Evolutionary conservation across 2,797 vertebrate species (phyloP), one percentile per base, ranked within the genome.

Genomic region (Gymnoscopelus microlampas): DNA sequence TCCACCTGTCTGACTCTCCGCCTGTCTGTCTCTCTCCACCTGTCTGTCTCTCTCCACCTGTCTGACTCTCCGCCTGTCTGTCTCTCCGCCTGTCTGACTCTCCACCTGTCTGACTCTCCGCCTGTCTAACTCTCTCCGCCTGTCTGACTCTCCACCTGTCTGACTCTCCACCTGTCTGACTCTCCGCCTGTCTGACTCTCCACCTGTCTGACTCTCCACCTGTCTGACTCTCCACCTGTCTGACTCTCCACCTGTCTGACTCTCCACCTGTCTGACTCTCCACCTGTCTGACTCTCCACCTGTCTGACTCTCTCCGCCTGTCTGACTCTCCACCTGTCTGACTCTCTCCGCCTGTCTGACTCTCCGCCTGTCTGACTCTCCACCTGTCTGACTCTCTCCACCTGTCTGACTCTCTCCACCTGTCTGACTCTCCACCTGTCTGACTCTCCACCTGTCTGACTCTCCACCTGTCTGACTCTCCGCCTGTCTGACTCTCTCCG

Each of bases 401-500:
- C 62, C 39, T 63, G 53, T 63, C 60, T 80, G n/a, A n/a, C n/a
- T n/a, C n/a, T n/a, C n/a, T n/a, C n/a, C n/a, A n/a, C n/a, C n/a
- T n/a, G n/a, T n/a, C n/a, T n/a, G 75, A 77, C 32, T 35, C 32
- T 35, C 32, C 6, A 66, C 81, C 74, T 72, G 15, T 62, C 60
- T 71, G 1, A 6, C 61, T 74, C n/a, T n/a, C 67, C n/a, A n/a
- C n/a, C n/a, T n/a, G n/a, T n/a, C n/a, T n/a, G n/a, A n/a, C n/a
- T n/a, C n/a, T 64, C 60, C 15, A 54, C 50, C 74, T 71, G 60
- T 60, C 76, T 77, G 74, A 76, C 82, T 83, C 74, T 80, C 80
- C 76, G 64, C 63, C 71, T 79, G 82, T 80, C 32, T 35, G 0
- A n/a, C n/a, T 8, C 61, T 74, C 67, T 64, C 58, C 74, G 64